Percentiles rank a stretch among this genome's conserved stretches.
These are phyloP conservation scores for Fratercula arctica DNA, from an alignment of 2,797 vertebrate species.

Conservation along the genomic window DNA sequence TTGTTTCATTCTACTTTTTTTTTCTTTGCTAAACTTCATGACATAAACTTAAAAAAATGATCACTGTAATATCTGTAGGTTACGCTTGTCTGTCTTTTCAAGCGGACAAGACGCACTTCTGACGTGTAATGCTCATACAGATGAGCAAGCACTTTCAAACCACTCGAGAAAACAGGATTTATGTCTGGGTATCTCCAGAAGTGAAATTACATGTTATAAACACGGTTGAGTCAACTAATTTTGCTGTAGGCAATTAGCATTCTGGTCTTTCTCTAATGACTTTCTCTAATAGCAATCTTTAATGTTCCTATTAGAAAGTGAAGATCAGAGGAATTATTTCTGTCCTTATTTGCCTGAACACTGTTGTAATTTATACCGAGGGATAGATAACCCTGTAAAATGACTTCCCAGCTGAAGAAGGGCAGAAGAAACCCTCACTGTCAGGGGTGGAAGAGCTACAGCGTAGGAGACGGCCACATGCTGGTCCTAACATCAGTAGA, in stretches of 20 bases:
- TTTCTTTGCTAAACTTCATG: neutral
- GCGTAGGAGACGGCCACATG: neutral
- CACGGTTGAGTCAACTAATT: neutral
- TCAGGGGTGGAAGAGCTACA: neutral
- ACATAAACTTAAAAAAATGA: neutral
- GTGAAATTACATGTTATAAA: neutral
- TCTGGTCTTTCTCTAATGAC: neutral
- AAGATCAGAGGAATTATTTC: neutral
- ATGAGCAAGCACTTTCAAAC: neutral
- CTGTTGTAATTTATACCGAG: neutral
- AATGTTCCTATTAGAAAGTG: fast-evolving
- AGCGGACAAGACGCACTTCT: neutral
- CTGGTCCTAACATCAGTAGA: neutral
- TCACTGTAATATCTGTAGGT: fast-evolving
- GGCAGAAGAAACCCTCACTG: neutral
- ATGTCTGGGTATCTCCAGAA: neutral
- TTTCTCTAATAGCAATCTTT: neutral
- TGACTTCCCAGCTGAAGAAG: neutral
- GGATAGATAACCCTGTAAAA: neutral
- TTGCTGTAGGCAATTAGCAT: neutral
- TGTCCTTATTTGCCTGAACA: neutral
- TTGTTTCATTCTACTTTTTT: neutral
- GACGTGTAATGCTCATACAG: neutral
- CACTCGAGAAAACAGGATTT: neutral
- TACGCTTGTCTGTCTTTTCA: neutral